Base-by-base conservation (phyloP, 2,797 vertebrate species). In the Brachymystax lenok region DNA sequence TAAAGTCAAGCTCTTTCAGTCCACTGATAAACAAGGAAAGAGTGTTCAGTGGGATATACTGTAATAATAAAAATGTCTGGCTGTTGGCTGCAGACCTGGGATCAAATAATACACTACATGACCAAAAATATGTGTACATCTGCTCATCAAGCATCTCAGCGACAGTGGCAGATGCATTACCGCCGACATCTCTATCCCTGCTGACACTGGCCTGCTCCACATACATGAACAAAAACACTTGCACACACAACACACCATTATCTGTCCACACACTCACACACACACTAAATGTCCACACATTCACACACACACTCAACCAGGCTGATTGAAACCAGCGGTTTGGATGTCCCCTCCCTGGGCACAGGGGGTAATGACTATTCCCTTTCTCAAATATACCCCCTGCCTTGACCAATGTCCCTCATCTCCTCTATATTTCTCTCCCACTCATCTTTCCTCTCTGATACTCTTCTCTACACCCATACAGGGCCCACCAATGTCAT, bases 121-220 rank as follows among this genome's bases (percentile, higher is more conserved):
- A 35, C 35, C 6, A 35, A 35, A 35, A 35, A 6, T 35, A 6
- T 35, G 35, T 35, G 35, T 1, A 35, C 35, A 35, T 6, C 33
- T 35, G 35, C 35, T 35, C 35, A 7, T 35, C 35, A 7, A 35
- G 7, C 35, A 35, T 35, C 35, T 33, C 30, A 88, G 82, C 67
- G 68, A 74, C 85, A 74, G 88, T 83, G 88, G 90, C 90, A 92
- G 91, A 93, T 90, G 90, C 89, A 92, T 93, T 90, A 90, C 85
- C 89, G 84, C 86, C 79, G 76, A 91, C 87, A 83, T 88, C 88
- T 87, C 88, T 86, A 84, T 92, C 90, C 88, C 90, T 2, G 83
- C 91, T 89, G 87, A 83, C 56, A 76, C 75, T 21, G 69, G 69
- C n/a, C 46, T 51, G 69, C 69, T 1, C 46, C 46, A 14, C 30